phyloP scores from a whole-genome alignment of 2,797 vertebrate genomes.

The Oryzias dopingdopingensis region DNA sequence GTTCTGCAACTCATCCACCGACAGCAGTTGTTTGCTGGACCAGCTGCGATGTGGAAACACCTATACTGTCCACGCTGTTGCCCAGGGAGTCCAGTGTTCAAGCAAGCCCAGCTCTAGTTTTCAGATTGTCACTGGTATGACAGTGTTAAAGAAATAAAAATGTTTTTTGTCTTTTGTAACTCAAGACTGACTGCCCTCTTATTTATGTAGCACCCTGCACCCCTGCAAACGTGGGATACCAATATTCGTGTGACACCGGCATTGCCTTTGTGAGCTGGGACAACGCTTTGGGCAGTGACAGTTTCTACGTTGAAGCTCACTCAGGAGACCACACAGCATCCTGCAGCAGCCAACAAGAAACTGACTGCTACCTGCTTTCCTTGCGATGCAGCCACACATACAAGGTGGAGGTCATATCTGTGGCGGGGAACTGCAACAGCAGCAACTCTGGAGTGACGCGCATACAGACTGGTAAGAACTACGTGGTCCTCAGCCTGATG shows the following conservation, averaged over 20 bases:
- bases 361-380: slow-evolving; percentile 54
- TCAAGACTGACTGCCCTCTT: slow-evolving; percentile 1
- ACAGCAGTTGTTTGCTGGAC: slow-evolving; percentile 61
- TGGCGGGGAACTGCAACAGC: slow-evolving; percentile 74
- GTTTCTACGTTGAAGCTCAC: slow-evolving; percentile 41
- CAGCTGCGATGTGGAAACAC: slow-evolving; percentile 68
- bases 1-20: slow-evolving; percentile 57
- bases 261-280: slow-evolving; percentile 70
- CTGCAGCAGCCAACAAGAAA: slow-evolving; percentile 54
- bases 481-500: not conserved
- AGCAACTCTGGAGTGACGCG: slow-evolving; percentile 41
- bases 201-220: slow-evolving; percentile 72
- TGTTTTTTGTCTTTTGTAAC: not conserved
- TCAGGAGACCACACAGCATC: slow-evolving; percentile 35
- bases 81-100: slow-evolving; percentile 60
- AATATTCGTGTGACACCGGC: slow-evolving; percentile 62
- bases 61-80: slow-evolving; percentile 52
- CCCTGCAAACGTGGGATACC: slow-evolving; percentile 52
- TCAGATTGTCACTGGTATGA: slow-evolving; percentile 66
- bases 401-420: slow-evolving; percentile 55
- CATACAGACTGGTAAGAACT: slow-evolving; percentile 67
- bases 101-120: slow-evolving; percentile 60
- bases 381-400: slow-evolving; percentile 72
- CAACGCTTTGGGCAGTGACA: slow-evolving; percentile 58
- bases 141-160: too few species aligned